Evolutionary conservation across 2,888 invertebrate species (phyloP).

Genomic region (Alviniconcha strummeri): DNA sequence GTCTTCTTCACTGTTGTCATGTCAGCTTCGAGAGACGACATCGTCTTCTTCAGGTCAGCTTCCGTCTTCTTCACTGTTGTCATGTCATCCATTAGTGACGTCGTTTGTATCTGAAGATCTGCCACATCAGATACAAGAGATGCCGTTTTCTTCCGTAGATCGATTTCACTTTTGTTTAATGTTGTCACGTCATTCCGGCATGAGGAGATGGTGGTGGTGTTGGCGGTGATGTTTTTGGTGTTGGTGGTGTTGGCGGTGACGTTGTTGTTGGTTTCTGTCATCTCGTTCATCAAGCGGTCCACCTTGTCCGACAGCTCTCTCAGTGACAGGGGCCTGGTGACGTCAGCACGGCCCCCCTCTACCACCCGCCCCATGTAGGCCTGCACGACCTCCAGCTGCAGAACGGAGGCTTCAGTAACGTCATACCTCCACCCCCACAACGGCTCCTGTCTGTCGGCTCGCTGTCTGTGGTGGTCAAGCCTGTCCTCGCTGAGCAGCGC

Average conservation of each 20-base stretch:
- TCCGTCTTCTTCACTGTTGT: background rate
- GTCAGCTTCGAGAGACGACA: too few relatives aligned
- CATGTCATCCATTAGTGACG: background rate
- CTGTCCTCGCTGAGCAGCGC: slow-evolving; percentile 7
- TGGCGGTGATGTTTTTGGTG: too few relatives aligned
- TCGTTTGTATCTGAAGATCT: background rate
- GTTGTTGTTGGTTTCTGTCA: background rate
- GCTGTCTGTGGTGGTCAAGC: slow-evolving; percentile 1
- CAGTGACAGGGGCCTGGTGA: background rate
- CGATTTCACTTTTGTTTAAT: background rate
- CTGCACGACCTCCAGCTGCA: background rate
- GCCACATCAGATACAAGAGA: background rate
- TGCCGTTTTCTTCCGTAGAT: background rate
- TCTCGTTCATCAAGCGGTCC: slow-evolving; percentile 12
- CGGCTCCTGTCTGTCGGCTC: background rate
- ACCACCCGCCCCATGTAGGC: slow-evolving; percentile 16
- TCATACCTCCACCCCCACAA: too few relatives aligned
- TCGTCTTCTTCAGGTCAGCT: background rate
- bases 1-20: too few relatives aligned
- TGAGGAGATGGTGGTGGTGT: too few relatives aligned
- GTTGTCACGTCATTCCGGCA: background rate
- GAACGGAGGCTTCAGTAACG: background rate
- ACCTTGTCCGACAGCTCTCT: slow-evolving; percentile 16
- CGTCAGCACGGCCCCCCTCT: background rate
- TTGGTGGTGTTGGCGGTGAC: background rate